Percentiles rank a stretch among this genome's conserved stretches.
Conservation (phyloP, 2,888 invertebrate species). For the Meloe dianella region DNA sequence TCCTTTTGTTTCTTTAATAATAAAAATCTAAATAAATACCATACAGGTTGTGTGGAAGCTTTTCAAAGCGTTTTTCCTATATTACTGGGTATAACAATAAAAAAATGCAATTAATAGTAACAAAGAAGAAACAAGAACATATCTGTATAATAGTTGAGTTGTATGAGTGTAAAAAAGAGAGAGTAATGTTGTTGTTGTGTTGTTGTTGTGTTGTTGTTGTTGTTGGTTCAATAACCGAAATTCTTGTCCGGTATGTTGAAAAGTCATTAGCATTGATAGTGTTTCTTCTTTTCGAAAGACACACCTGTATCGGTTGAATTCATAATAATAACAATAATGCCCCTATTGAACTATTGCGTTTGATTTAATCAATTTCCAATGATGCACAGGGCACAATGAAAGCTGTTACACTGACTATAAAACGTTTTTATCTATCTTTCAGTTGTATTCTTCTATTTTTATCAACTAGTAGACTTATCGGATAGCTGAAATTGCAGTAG, state of each 20-base stretch:
- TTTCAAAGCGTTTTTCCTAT: background rate
- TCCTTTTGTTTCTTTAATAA: background rate
- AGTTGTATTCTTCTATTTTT: background rate
- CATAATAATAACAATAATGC: background rate
- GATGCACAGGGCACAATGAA: too few species aligned
- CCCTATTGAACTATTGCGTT: background rate
- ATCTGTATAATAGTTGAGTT: background rate
- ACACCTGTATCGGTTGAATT: background rate
- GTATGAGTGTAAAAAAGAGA: background rate
- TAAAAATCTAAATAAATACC: background rate
- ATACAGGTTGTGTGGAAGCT: background rate
- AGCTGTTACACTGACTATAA: background rate
- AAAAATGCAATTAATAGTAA: background rate
- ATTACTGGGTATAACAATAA: background rate
- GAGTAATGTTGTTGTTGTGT: constrained; percentile 2
- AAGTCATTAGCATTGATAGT: constrained; percentile 11
- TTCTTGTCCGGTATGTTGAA: constrained; percentile 13
- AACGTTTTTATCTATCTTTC: background rate
- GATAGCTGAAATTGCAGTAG: background rate
- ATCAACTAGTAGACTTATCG: background rate
- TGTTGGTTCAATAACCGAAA: constrained; percentile 11
- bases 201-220: background rate
- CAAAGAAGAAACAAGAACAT: background rate
- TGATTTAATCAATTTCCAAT: too few species aligned
- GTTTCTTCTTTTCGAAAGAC: constrained; percentile 1